Evolutionary conservation across 2,888 invertebrate species (phyloP), one percentile per base, ranked within the genome.

Genomic region (Platycheirus rosarum): DNA sequence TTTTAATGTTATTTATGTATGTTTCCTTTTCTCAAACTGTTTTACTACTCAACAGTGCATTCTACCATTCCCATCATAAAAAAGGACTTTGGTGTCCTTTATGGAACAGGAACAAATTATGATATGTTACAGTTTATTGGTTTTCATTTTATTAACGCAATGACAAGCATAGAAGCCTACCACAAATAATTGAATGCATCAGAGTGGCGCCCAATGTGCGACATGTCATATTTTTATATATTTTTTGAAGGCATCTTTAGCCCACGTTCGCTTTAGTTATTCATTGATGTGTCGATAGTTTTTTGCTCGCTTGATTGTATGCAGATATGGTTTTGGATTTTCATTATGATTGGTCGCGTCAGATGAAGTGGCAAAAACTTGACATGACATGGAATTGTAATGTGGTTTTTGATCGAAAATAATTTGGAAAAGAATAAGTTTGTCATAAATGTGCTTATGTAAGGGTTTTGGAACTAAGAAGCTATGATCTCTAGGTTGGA

Each of bases 211-310:
- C 68, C 23, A 44, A 42, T 18, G 35, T n/a, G 11, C 32, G 11
- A n/a, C 32, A 32, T n/a, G n/a, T n/a, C 32, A 55, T 2, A 18
- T 7, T 9, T 11, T 7, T 0, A 37, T 5, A 8, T 37, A n/a
- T 46, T 44, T 3, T 14, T 5, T 32, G 29, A 3, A 23, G 60
- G 26, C 57, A 26, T 14, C 13, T 6, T 44, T 48, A n/a, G 63
- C 69, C 55, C 46, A 68, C 46, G 14, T n/a, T 29, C 23, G 8
- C 75, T 51, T 63, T 63, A 75, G 40, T 55, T 75, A 79, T 75
- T 79, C 79, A 79, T 75, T 23, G 57, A 55, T 26, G 35, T 44
- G 40, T 32, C 53, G 62, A 49, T 62, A 78, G 66, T 62, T 75
- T 69, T 53, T 51, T n/a, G 37, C 13, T 7, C 23, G 1, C 29